A percentile compares a stretch with the other conserved stretches of the same genome.
Conservation (phyloP, 2,113 vertebrate species). For the Pogonocichla stellata region DNA sequence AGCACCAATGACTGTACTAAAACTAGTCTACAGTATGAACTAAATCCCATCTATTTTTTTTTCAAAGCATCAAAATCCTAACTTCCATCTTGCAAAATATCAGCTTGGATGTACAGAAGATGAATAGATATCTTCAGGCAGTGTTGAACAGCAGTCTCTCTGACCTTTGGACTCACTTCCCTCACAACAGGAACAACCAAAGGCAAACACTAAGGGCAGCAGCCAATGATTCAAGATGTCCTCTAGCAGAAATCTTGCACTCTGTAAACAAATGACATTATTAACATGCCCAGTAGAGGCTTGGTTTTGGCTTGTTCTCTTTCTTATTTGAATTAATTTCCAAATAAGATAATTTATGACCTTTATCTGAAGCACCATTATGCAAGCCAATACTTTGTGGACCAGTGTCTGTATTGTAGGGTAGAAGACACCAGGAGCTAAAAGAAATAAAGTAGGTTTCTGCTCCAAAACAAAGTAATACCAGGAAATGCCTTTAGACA, state of each 20-base stretch:
- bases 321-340: constrained; percentile 67
- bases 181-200: neutral
- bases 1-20: neutral
- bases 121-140: constrained; percentile 47
- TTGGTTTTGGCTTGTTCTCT: constrained; percentile 28
- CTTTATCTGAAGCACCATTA: constrained; percentile 55
- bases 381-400: neutral
- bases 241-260: constrained; percentile 37
- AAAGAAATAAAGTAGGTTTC: constrained; percentile 8
- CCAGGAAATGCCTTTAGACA: constrained; percentile 46
- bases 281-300: constrained; percentile 65
- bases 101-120: constrained; percentile 10
- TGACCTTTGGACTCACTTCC: constrained; percentile 52
- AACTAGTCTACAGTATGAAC: neutral
- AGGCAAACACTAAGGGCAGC: constrained; percentile 29
- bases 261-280: constrained; percentile 66
- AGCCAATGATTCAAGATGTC: constrained; percentile 42
- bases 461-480: constrained; percentile 23
- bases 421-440: constrained; percentile 19
- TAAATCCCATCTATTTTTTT: neutral
- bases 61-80: neutral
- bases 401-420: neutral
- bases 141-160: neutral
- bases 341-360: constrained; percentile 64
- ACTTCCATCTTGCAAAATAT: constrained; percentile 33